Evolutionary conservation across 2,888 invertebrate genomes (phyloP).

Genomic region (Cataglyphis livida): DNA sequence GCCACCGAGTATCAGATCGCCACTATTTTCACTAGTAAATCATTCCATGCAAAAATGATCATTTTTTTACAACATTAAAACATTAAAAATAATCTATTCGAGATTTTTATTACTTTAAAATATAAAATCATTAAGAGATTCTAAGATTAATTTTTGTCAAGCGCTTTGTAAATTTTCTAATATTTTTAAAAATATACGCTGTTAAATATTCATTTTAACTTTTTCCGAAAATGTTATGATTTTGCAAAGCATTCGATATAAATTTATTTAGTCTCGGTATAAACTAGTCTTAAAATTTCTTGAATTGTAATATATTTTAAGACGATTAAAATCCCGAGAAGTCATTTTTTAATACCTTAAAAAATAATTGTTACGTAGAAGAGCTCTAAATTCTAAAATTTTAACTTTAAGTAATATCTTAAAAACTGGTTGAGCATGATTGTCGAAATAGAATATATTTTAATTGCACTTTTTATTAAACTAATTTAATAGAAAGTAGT

Average conservation of each 20-base stretch:
- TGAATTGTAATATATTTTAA: neutral
- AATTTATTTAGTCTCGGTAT: neutral
- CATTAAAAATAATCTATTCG: neutral
- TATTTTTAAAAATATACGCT: neutral
- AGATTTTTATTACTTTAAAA: neutral
- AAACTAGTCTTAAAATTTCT: neutral
- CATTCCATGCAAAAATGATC: neutral
- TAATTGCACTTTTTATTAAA: neutral
- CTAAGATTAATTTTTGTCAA: neutral
- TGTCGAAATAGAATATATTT: neutral
- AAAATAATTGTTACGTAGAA: neutral
- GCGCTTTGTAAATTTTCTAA: neutral
- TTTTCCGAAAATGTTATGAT: neutral
- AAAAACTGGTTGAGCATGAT: neutral
- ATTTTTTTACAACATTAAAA: neutral
- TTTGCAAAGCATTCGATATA: neutral
- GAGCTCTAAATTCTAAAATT: neutral
- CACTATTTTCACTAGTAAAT: slow-evolving; percentile 37
- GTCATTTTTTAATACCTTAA: neutral
- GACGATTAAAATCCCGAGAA: neutral
- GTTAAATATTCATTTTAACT: neutral
- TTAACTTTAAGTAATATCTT: neutral
- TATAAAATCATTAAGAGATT: neutral
- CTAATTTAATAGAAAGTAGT: neutral
- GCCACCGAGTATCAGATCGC: slow-evolving; percentile 40